These are phyloP conservation scores for Hypolimnas misippus DNA, from an alignment of 2,888 invertebrate genomes.

Conservation along the genomic window DNA sequence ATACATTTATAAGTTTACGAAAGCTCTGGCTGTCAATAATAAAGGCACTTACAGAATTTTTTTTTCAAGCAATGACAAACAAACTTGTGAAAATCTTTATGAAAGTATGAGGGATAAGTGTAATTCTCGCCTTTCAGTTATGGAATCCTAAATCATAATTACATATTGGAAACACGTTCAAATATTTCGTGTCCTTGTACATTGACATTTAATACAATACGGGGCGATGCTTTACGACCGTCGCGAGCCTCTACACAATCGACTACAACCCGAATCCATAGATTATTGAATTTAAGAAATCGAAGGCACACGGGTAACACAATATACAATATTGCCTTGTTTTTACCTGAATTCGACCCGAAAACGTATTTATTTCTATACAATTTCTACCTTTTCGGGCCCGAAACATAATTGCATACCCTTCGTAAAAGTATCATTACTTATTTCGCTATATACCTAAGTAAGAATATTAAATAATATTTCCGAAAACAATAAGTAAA, in stretches of 20 bases:
- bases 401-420: conserved; percentile 25
- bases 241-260: conserved; percentile 43
- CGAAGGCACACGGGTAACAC: conserved; percentile 37
- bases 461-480: background rate
- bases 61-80: too few relatives aligned
- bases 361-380: conserved; percentile 30
- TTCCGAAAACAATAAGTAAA: background rate
- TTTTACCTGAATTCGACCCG: conserved; percentile 28
- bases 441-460: background rate
- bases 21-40: too few relatives aligned
- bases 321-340: conserved; percentile 35
- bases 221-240: conserved; percentile 65
- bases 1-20: too few relatives aligned
- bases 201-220: conserved; percentile 70
- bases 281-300: conserved; percentile 50
- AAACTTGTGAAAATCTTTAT: too few relatives aligned
- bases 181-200: conserved; percentile 56
- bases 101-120: too few relatives aligned
- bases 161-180: conserved; percentile 33
- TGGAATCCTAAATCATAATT: too few relatives aligned
- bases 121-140: too few relatives aligned
- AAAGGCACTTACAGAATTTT: too few relatives aligned
- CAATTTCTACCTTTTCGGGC: conserved; percentile 23
- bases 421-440: conserved; percentile 14
- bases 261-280: conserved; percentile 46